A percentile compares a stretch with the other conserved stretches of the same genome.
Conservation (phyloP, 2,888 invertebrate genomes). For the Drosophila mettleri region DNA sequence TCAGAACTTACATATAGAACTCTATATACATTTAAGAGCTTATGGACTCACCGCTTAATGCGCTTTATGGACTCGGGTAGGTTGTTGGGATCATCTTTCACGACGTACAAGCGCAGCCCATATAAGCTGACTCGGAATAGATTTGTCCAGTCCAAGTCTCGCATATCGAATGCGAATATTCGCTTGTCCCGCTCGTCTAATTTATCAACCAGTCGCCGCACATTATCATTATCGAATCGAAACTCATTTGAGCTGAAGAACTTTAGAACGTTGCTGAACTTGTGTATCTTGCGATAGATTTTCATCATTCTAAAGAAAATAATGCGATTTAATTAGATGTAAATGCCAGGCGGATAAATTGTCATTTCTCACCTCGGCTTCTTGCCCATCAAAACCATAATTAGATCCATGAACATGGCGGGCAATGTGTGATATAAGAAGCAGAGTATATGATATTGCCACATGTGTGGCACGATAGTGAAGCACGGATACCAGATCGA, state of each 20-base stretch:
- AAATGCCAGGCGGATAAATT: conserved; percentile 1
- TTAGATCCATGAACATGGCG: conserved; percentile 87
- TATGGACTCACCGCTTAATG: conserved; percentile 87
- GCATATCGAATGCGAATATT: conserved; percentile 91
- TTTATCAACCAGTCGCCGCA: conserved; percentile 84
- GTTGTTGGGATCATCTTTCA: conserved; percentile 91
- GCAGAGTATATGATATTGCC: conserved; percentile 85
- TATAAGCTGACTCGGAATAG: conserved; percentile 87
- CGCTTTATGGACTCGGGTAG: conserved; percentile 88
- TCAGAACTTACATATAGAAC: neutral
- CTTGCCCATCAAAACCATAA: conserved; percentile 81
- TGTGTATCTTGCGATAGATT: conserved; percentile 93
- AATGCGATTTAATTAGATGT: neutral
- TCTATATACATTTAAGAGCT: neutral
- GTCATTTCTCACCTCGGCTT: conserved; percentile 83
- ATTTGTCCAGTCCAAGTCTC: conserved; percentile 89
- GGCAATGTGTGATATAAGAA: conserved; percentile 89
- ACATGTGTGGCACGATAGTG: conserved; percentile 86
- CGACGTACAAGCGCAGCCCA: conserved; percentile 91
- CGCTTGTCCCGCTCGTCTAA: conserved; percentile 85
- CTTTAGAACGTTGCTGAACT: conserved; percentile 90
- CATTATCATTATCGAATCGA: conserved; percentile 89
- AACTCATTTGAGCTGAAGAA: conserved; percentile 92
- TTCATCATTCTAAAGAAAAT: conserved; percentile 88
- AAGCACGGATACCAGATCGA: conserved; percentile 90